Evolutionary conservation across 2,888 invertebrate species (phyloP).

Genomic region (Rhorus exstirpatorius): DNA sequence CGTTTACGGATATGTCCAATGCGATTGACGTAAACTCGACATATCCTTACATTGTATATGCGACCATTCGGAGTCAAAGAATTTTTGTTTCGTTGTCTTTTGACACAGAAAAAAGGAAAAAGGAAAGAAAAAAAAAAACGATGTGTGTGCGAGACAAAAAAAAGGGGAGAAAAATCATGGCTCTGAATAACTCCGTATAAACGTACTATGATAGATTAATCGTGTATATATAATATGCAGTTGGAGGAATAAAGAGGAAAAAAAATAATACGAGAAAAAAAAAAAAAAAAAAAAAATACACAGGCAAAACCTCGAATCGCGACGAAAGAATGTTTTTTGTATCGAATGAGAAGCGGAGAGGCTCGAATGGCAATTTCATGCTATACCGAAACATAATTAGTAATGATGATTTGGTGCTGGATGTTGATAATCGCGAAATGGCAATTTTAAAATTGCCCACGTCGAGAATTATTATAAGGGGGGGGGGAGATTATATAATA

Average conservation of each 20-base stretch:
- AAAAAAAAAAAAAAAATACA: slow-evolving; percentile 4
- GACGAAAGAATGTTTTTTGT: slow-evolving; percentile 33
- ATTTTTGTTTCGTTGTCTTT: slow-evolving; percentile 15
- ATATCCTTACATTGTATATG: slow-evolving; percentile 54
- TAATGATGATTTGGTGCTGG: slow-evolving; percentile 62
- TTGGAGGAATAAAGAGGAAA: slow-evolving; percentile 10
- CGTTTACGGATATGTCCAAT: slow-evolving; percentile 18
- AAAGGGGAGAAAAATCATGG: slow-evolving; percentile 10
- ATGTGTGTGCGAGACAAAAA: not conserved
- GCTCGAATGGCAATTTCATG: slow-evolving; percentile 49
- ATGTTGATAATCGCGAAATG: slow-evolving; percentile 20
- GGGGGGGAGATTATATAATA: slow-evolving; percentile 40
- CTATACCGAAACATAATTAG: slow-evolving; percentile 39
- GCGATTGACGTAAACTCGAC: slow-evolving; percentile 47
- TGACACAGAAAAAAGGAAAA: not conserved
- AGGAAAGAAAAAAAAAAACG: not conserved
- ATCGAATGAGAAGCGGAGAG: slow-evolving; percentile 40
- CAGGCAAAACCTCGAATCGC: slow-evolving; percentile 26
- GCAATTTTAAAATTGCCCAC: slow-evolving; percentile 19
- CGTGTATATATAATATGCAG: slow-evolving; percentile 46
- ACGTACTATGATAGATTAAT: slow-evolving; percentile 39
- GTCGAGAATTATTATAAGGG: too few species aligned
- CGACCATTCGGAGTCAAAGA: slow-evolving; percentile 15
- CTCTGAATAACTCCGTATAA: slow-evolving; percentile 57
- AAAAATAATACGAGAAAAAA: slow-evolving; percentile 1